Percentiles rank a stretch among this genome's conserved stretches.
Conservation (phyloP, 2,888 invertebrate species). For the Phasia obesa region DNA sequence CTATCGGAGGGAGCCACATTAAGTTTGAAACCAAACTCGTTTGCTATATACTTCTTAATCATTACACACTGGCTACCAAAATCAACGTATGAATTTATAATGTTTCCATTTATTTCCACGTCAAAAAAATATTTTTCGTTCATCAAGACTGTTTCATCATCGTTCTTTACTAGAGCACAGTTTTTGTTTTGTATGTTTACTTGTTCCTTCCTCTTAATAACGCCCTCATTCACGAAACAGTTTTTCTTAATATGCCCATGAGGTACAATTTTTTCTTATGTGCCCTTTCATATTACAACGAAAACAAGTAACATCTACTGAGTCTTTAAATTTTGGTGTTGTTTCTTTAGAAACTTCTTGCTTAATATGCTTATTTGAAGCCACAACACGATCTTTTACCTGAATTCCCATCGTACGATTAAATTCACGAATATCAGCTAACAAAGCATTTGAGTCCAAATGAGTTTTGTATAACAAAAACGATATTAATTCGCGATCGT, state of each 20-base stretch:
- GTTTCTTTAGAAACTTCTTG: constrained; percentile 1
- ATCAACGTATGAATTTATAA: constrained; percentile 15
- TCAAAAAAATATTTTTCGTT: constrained; percentile 11
- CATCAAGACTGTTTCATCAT: constrained; percentile 6
- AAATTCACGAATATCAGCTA: constrained; percentile 5
- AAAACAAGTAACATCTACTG: neutral
- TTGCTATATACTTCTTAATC: neutral
- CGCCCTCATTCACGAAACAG: neutral
- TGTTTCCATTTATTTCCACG: neutral
- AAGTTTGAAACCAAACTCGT: neutral
- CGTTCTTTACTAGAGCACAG: neutral
- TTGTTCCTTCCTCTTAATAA: neutral
- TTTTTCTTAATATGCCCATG: constrained; percentile 17
- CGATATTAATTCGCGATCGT: constrained; percentile 15
- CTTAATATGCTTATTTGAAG: neutral
- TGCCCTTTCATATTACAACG: constrained; percentile 2
- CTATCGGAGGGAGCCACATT: neutral
- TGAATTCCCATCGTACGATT: constrained; percentile 10
- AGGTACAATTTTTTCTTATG: neutral
- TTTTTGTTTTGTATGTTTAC: neutral
- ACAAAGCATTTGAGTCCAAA: constrained; percentile 3
- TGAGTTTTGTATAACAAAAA: constrained; percentile 10
- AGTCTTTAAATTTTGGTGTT: neutral
- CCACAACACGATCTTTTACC: neutral
- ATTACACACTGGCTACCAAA: constrained; percentile 28